A percentile compares a stretch with the other conserved stretches of the same genome.
phyloP scores from a whole-genome alignment of 2,113 vertebrate genomes.

The Oncorhynchus keta region DNA sequence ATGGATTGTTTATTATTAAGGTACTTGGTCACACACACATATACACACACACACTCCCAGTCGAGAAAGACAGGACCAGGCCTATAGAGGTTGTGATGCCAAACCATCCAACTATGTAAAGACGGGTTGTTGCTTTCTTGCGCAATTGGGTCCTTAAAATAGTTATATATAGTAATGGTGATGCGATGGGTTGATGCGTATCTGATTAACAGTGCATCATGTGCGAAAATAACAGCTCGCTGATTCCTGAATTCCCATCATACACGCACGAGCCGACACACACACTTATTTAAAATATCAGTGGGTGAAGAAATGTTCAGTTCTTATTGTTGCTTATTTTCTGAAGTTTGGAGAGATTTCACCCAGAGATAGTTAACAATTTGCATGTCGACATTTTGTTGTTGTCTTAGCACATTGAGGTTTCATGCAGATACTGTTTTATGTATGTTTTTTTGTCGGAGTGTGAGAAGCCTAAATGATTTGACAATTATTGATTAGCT shows the following conservation, averaged over 20 bases:
- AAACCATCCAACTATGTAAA: conserved; percentile 2
- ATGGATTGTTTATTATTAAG: background rate
- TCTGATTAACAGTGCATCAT: conserved; percentile 29
- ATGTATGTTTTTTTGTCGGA: background rate
- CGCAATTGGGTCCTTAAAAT: conserved; percentile 6
- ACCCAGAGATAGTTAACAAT: background rate
- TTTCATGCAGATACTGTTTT: background rate
- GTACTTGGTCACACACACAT: background rate
- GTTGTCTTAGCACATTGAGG: background rate
- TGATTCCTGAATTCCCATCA: background rate
- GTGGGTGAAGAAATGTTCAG: background rate
- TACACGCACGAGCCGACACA: background rate
- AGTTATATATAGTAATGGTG: conserved; percentile 1
- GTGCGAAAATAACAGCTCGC: conserved; percentile 10
- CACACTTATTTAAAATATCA: conserved; percentile 10
- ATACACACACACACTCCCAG: background rate
- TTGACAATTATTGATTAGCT: background rate
- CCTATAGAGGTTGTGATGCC: conserved; percentile 1
- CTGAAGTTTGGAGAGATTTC: background rate
- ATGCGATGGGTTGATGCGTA: conserved; percentile 20
- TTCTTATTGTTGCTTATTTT: background rate
- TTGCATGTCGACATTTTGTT: too few relatives aligned
- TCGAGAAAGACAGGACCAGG: background rate
- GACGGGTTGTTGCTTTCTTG: conserved; percentile 7
- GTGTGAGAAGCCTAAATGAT: background rate